Percentiles rank a stretch among this genome's conserved stretches.
Evolutionary conservation across 2,797 vertebrate species (phyloP).

Genomic region (Liparis tanakae): DNA sequence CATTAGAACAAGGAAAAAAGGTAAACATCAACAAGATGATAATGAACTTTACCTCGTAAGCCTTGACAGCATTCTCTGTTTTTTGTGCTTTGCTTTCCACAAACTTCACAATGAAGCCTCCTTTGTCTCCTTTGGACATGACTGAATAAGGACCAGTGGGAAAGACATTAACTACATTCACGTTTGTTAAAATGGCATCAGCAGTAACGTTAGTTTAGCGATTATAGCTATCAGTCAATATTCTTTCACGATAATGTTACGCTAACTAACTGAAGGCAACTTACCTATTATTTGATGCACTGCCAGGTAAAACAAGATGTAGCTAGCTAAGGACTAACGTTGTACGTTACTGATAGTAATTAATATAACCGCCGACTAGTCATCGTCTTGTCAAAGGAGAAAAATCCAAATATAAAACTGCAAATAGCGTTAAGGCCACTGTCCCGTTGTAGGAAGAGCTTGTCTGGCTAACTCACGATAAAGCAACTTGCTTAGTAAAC

Average conservation of each 20-base stretch:
- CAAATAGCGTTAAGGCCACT: too few species aligned
- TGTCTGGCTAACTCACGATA: too few species aligned
- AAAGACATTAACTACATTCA: not conserved
- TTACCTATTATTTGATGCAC: constrained; percentile 24
- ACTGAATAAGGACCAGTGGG: not conserved
- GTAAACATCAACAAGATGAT: not conserved
- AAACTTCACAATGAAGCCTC: constrained; percentile 93
- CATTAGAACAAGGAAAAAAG: not conserved
- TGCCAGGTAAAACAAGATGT: not conserved
- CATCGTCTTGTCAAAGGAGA: too few species aligned
- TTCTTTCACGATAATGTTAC: not conserved
- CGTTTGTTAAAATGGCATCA: not conserved
- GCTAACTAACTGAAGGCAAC: not conserved
- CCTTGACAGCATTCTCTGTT: constrained; percentile 85
- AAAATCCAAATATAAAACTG: too few species aligned
- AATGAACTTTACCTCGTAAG: constrained; percentile 87
- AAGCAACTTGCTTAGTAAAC: too few species aligned
- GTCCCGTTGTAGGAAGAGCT: too few species aligned
- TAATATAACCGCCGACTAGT: too few species aligned
- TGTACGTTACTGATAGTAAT: too few species aligned
- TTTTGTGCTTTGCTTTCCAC: constrained; percentile 82
- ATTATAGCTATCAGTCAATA: not conserved
- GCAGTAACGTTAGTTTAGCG: not conserved
- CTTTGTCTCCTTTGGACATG: constrained; percentile 85
- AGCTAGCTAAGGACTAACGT: too few species aligned